Evolutionary conservation across 2,113 vertebrate genomes (phyloP), one percentile per base, ranked within the genome.

Genomic region (Theristicus caerulescens): DNA sequence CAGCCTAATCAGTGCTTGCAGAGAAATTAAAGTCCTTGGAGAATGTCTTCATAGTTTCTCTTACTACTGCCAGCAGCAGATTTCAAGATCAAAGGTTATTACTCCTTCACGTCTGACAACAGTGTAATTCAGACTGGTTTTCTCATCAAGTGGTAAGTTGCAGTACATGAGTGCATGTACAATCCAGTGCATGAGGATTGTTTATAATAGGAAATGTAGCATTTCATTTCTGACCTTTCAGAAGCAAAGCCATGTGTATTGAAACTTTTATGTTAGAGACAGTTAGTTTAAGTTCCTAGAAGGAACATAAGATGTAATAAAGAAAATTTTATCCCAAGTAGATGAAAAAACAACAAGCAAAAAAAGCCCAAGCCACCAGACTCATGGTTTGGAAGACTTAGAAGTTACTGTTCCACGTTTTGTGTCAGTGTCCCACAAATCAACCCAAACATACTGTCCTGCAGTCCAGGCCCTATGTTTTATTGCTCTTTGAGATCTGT

Each of bases 1-100:
- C 72, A 76, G 40, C 40, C 42, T 87, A 67, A 91, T 67, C 76
- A 82, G 73, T n/a, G 34, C 38, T 72, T 44, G 7, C 26, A 73
- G 61, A 84, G 52, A 79, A 88, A 57, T 82, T 55, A 67, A 67
- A 83, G 22, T 70, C 62, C 78, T 69, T 78, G 47, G 65, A 78
- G 65, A 85, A 65, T 29, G 19, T 20, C 78, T 88, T 80, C 54
- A 42, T 3, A 74, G 61, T 13, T 42, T 88, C 59, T 80, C 70
- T 77, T 71, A 42, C 21, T 51, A 89, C 7, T 51, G 82, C 8
- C 26, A 91, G 66, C 26, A 91, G 66, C 58, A 87, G 57, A 91
- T 82, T 82, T 87, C 70, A 67, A 79, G 77, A 95, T 73, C 81
- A 94, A 93, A 94, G 86, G 65, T 76, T 77, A 92, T 34, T 74